Conservation (phyloP, 2,888 invertebrate genomes). For the Hyposoter dolosus region DNA sequence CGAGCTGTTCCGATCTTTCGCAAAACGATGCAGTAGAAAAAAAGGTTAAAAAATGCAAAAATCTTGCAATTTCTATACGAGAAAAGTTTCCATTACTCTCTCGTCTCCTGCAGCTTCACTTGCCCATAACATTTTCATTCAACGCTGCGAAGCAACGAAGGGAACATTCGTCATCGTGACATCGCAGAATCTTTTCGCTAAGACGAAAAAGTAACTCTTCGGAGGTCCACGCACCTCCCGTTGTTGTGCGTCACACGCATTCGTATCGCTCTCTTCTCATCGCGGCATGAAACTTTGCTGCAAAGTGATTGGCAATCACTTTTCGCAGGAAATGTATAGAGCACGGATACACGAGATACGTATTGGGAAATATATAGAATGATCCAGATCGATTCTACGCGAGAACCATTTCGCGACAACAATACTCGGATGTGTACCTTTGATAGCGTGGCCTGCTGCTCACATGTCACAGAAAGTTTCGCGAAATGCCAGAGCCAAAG, state of each 20-base stretch:
- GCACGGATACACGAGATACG: neutral
- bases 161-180: slow-evolving; percentile 36
- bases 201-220: neutral
- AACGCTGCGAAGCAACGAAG: neutral
- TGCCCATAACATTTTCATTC: neutral
- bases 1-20: neutral
- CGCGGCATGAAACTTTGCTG: slow-evolving; percentile 6
- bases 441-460: slow-evolving; percentile 38
- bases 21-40: neutral
- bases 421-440: slow-evolving; percentile 55
- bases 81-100: neutral
- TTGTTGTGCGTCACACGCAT: neutral
- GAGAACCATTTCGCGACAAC: slow-evolving; percentile 48
- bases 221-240: slow-evolving; percentile 15
- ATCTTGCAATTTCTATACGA: neutral
- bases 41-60: neutral
- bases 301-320: slow-evolving; percentile 35
- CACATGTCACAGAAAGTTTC: slow-evolving; percentile 17
- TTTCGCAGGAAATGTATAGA: neutral
- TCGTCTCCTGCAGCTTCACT: neutral
- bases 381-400: slow-evolving; percentile 37
- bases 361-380: neutral
- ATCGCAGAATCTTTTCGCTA: neutral
- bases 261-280: slow-evolving; percentile 3
- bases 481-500: neutral